These are phyloP conservation scores for Scotopteryx bipunctaria DNA, from an alignment of 2,888 invertebrate genomes.

Conservation along the genomic window DNA sequence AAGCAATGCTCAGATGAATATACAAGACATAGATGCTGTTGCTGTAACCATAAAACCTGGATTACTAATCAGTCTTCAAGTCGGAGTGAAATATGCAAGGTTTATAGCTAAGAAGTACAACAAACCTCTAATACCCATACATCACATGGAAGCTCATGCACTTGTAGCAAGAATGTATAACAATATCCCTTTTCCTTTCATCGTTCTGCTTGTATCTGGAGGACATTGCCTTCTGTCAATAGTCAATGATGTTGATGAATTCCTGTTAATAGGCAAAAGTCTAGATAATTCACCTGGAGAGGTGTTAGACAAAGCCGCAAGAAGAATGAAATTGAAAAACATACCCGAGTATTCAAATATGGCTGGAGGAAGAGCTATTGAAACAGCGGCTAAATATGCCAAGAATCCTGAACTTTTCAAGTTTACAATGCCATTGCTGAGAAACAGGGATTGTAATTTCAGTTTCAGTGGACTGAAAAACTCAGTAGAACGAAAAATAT, in stretches of 20 bases:
- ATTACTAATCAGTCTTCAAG: constrained; percentile 88
- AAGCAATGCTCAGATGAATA: constrained; percentile 79
- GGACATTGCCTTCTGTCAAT: constrained; percentile 94
- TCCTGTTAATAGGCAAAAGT: constrained; percentile 90
- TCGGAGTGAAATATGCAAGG: constrained; percentile 93
- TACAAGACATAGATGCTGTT: constrained; percentile 91
- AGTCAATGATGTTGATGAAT: constrained; percentile 88
- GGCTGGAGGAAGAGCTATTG: constrained; percentile 94
- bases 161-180: constrained; percentile 91
- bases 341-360: constrained; percentile 88
- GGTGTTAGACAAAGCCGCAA: constrained; percentile 95
- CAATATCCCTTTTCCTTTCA: constrained; percentile 91
- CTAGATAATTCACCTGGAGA: constrained; percentile 97
- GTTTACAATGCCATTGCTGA: constrained; percentile 86
- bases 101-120: constrained; percentile 85
- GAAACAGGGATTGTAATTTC: constrained; percentile 92
- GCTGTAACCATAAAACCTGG: constrained; percentile 97
- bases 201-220: constrained; percentile 95
- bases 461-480: constrained; percentile 94
- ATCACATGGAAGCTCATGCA: constrained; percentile 99
- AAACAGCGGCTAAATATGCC: constrained; percentile 88
- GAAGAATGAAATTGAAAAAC: constrained; percentile 92
- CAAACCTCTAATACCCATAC: constrained; percentile 96
- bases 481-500: constrained; percentile 79
- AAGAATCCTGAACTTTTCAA: constrained; percentile 85